Evolutionary conservation across 2,888 invertebrate species (phyloP).

Genomic region (Hofmannophila pseudospretella): DNA sequence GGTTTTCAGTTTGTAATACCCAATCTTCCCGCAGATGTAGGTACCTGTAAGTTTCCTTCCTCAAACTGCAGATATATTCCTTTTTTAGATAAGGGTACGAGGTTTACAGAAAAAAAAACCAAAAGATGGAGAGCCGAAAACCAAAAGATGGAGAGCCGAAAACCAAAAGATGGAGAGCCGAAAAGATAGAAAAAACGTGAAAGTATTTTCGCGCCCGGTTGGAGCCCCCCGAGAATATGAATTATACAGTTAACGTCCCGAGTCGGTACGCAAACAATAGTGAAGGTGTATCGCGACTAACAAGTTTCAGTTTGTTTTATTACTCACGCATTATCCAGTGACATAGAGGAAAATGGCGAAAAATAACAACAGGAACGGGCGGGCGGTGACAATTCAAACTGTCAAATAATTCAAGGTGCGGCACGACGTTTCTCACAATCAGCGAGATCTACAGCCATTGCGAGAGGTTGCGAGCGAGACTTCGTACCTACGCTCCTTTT

Average conservation of each 20-base stretch:
- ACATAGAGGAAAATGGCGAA: conserved; percentile 35
- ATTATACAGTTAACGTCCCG: conserved; percentile 44
- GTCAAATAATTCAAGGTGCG: conserved; percentile 72
- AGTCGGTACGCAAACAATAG: conserved; percentile 37
- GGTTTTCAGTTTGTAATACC: no score
- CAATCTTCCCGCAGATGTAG: no score
- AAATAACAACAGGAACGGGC: conserved; percentile 51
- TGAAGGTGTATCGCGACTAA: conserved; percentile 26
- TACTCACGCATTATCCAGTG: conserved; percentile 43
- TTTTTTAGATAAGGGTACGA: no score
- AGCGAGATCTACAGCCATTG: conserved; percentile 61
- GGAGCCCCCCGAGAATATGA: conserved; percentile 32
- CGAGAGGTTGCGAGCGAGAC: conserved; percentile 42
- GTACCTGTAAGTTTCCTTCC: no score
- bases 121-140: no score
- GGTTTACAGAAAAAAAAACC: background rate
- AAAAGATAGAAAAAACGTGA: conserved; percentile 23
- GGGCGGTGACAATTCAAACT: conserved; percentile 62
- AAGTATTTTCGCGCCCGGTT: conserved; percentile 28
- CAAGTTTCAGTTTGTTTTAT: conserved; percentile 48
- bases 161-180: conserved; percentile 2
- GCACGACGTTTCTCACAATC: conserved; percentile 67
- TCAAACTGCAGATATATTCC: no score
- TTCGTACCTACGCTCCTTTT: conserved; percentile 38
- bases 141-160: no score